phyloP scores from a whole-genome alignment of 2,113 vertebrate species.

The Cathartes aura region DNA sequence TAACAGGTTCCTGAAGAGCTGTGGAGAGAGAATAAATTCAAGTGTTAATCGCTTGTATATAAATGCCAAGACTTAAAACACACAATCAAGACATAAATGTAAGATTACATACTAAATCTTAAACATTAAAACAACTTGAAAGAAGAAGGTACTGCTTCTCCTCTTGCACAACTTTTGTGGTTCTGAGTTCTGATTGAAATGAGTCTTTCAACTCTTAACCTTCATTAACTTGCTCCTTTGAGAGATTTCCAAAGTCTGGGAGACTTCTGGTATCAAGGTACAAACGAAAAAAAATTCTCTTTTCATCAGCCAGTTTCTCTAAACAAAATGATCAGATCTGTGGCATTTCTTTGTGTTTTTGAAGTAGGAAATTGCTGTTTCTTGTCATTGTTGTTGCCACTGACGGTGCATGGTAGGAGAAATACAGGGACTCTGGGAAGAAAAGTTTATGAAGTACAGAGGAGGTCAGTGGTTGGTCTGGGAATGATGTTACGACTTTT shows the following conservation, averaged over 20 bases:
- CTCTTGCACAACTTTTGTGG: neutral
- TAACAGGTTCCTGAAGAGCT: neutral
- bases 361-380: neutral
- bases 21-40: neutral
- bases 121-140: neutral
- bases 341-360: neutral
- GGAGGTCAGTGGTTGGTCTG: neutral
- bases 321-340: neutral
- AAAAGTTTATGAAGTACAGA: neutral
- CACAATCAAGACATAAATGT: neutral
- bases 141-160: neutral
- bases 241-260: neutral
- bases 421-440: neutral
- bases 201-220: neutral
- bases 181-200: neutral
- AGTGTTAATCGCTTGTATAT: neutral
- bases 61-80: neutral
- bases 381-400: neutral
- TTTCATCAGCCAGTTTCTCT: neutral
- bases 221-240: neutral
- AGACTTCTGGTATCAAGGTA: neutral
- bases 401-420: neutral
- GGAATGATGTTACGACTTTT: neutral
- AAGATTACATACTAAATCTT: neutral
- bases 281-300: neutral